These are phyloP conservation scores for Rotaria macrura DNA, from an alignment of 2,888 invertebrate genomes.

Conservation along the genomic window DNA sequence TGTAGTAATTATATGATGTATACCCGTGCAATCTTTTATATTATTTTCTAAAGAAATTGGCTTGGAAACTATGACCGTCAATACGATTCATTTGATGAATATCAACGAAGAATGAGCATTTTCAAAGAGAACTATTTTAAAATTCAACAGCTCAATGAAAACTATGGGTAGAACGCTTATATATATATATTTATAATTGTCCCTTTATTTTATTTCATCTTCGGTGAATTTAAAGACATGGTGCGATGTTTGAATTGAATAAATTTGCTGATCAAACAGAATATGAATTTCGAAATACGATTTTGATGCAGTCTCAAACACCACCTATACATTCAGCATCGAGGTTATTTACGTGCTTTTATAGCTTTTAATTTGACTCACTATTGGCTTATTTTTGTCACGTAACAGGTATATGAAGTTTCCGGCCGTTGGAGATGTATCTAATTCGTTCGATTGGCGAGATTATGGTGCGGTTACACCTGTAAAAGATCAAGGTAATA, in stretches of 20 bases:
- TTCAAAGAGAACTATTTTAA: conserved; percentile 23
- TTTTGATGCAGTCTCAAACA: conserved; percentile 38
- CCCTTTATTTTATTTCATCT: background rate
- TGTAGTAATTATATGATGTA: too few relatives aligned
- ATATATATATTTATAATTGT: background rate
- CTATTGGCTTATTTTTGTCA: background rate
- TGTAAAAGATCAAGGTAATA: conserved; percentile 42
- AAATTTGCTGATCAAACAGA: conserved; percentile 41
- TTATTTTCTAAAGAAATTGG: conserved; percentile 18
- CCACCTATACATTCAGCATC: conserved; percentile 22
- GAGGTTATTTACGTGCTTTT: background rate
- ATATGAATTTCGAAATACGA: conserved; percentile 38
- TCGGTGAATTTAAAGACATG: conserved; percentile 21
- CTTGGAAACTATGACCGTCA: background rate
- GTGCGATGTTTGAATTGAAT: conserved; percentile 38
- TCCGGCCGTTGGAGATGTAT: conserved; percentile 35
- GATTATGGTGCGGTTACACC: conserved; percentile 40
- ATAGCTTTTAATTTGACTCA: background rate
- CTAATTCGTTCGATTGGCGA: conserved; percentile 42
- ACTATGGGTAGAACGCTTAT: background rate
- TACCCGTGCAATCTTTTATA: too few relatives aligned
- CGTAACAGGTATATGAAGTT: conserved; percentile 35
- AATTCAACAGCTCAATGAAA: conserved; percentile 25
- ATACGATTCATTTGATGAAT: conserved; percentile 18
- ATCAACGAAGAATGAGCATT: conserved; percentile 12